Percentiles rank a stretch among this genome's conserved stretches.
These are phyloP conservation scores for Clavelina lepadiformis DNA, from an alignment of 23 tunicate genomes.

Conservation along the genomic window DNA sequence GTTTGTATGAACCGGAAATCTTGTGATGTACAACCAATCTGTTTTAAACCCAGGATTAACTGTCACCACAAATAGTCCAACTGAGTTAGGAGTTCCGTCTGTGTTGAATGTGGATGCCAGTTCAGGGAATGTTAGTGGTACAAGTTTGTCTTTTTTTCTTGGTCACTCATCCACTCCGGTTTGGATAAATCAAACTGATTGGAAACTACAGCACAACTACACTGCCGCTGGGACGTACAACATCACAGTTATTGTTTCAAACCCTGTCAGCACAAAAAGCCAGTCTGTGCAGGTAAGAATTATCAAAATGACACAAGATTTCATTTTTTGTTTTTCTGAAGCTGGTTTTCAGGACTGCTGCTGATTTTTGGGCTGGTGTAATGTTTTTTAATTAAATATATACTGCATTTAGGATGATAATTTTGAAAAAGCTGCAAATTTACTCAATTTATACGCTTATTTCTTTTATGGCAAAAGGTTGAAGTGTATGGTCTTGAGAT, in stretches of 20 bases:
- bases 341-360: no score
- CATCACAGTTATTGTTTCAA: conserved; percentile 38
- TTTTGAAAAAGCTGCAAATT: no score
- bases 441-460: no score
- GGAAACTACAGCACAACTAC: conserved; percentile 16
- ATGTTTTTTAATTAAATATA: no score
- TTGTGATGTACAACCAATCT: no score
- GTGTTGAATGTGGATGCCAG: conserved; percentile 5
- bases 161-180: neutral
- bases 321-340: no score
- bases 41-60: conserved; percentile 32
- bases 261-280: conserved; percentile 2
- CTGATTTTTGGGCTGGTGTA: no score
- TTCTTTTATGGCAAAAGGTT: no score
- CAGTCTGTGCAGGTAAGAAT: neutral
- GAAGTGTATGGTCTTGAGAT: no score
- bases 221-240: conserved; percentile 33
- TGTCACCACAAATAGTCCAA: conserved; percentile 27
- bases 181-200: neutral
- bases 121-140: neutral
- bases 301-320: no score
- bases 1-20: no score
- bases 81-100: conserved; percentile 13
- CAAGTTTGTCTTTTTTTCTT: neutral
- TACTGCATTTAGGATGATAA: no score